These are phyloP conservation scores for Thaumatotibia leucotreta DNA, from an alignment of 1,140 invertebrate genomes.

Conservation along the genomic window DNA sequence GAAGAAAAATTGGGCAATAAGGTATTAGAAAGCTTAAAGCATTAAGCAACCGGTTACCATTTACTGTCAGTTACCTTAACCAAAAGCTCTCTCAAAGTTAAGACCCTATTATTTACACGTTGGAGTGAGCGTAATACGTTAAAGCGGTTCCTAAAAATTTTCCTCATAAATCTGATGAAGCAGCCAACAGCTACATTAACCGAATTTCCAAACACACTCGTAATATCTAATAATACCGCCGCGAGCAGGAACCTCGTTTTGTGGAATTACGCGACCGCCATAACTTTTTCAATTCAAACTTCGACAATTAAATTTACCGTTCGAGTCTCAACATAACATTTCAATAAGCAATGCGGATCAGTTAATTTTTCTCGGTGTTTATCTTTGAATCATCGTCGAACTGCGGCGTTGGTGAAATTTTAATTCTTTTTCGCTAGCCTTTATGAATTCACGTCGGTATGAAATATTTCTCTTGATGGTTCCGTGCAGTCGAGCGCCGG, in stretches of 20 bases:
- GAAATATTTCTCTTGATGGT: neutral
- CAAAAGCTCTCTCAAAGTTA: too few species aligned
- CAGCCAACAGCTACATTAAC: conserved; percentile 52
- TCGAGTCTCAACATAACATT: conserved; percentile 54
- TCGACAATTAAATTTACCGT: conserved; percentile 69
- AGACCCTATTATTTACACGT: too few species aligned
- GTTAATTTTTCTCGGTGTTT: conserved; percentile 40
- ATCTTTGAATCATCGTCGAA: conserved; percentile 32
- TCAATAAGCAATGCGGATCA: conserved; percentile 52
- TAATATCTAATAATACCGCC: conserved; percentile 59
- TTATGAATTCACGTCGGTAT: neutral
- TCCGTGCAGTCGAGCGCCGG: neutral
- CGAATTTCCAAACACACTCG: conserved; percentile 58
- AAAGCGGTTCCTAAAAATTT: conserved; percentile 47
- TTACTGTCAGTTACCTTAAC: too few species aligned
- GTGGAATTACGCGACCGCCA: conserved; percentile 59
- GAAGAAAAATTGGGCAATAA: too few species aligned
- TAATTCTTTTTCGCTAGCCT: neutral
- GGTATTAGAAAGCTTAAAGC: too few species aligned
- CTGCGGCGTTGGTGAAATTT: conserved; percentile 18
- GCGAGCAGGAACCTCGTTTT: conserved; percentile 44
- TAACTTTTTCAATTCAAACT: conserved; percentile 74
- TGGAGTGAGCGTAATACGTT: too few species aligned
- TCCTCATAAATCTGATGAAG: conserved; percentile 43
- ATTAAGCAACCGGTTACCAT: too few species aligned